Base-by-base conservation (phyloP, 2,113 vertebrate species). In the Etheostoma spectabile region DNA sequence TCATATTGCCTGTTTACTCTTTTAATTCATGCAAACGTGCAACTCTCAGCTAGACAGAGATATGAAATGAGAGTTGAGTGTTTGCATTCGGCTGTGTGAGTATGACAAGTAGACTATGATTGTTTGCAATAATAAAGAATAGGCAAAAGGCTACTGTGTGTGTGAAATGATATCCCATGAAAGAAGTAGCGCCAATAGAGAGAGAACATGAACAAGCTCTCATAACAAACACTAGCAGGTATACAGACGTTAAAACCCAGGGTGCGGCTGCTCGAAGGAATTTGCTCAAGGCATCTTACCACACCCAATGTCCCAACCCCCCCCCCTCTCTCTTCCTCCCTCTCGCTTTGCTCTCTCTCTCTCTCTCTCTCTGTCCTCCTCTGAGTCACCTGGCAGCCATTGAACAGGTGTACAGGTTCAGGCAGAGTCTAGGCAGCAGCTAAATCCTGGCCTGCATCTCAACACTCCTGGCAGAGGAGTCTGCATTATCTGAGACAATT, bases 271-370 rank as follows among this genome's bases (percentile, higher is more conserved):
- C 74, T 72, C 0, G 6, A 21, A 83, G 81, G 93, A 94, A 94
- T 94, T 88, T 72, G 93, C 92, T 88, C 38, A 69, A 80, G 92
- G 93, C 93, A 70, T 88, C 82, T 81, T 52, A 79, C 81, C 89
- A 89, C 93, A 92, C 91, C 91, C 86, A 80, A 30, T 2, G 5
- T 35, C 46, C 15, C 30, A 30, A 30, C 24, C 55, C 49, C 62
- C 1, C 74, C 59, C 46, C 27, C 8, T 15, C 19, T 10, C 33
- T 8, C 51, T 33, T 33, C 11, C 45, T 21, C 52, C 62, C 70
- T 55, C n/a, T 2, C 48, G 27, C 21, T 53, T 33, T 53, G 38
- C 38, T 42, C 8, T 42, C 38, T 33, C 48, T 38, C 8, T 42
- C 38, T 64, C 30, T 65, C 76, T 46, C 22, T 75, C 46, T 45